Evolutionary conservation across 2,888 invertebrate species (phyloP).

Genomic region (Agapetus fuscipes): DNA sequence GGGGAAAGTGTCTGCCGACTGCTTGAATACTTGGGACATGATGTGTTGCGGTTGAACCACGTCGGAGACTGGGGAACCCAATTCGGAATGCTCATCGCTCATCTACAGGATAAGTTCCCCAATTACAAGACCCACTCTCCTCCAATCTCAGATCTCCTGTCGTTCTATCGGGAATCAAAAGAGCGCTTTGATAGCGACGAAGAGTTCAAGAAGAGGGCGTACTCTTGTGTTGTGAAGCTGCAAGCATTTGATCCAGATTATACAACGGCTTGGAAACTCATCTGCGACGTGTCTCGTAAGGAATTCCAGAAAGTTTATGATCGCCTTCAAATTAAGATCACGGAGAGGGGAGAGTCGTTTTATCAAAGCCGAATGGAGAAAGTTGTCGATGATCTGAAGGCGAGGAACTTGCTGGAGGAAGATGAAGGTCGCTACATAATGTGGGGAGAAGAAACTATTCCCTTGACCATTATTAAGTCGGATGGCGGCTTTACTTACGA

Average conservation of each 20-base stretch:
- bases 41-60: slow-evolving; percentile 89
- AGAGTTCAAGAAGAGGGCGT: slow-evolving; percentile 90
- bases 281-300: slow-evolving; percentile 88
- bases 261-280: slow-evolving; percentile 87
- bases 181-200: slow-evolving; percentile 85
- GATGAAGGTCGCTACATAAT: slow-evolving; percentile 78
- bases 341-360: slow-evolving; percentile 91
- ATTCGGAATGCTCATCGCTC: slow-evolving; percentile 98
- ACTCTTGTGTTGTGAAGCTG: slow-evolving; percentile 84
- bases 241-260: slow-evolving; percentile 78
- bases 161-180: slow-evolving; percentile 84
- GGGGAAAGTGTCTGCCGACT: slow-evolving; percentile 89
- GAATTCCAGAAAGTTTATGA: slow-evolving; percentile 90
- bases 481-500: slow-evolving; percentile 98
- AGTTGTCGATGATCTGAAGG: slow-evolving; percentile 64
- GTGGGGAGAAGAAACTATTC: slow-evolving; percentile 70
- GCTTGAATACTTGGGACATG: slow-evolving; percentile 83
- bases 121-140: slow-evolving; percentile 73
- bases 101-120: slow-evolving; percentile 87
- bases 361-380: slow-evolving; percentile 87
- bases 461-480: slow-evolving; percentile 90
- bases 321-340: slow-evolving; percentile 64
- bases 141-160: slow-evolving; percentile 83
- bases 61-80: slow-evolving; percentile 99
- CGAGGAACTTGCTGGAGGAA: slow-evolving; percentile 59